Evolutionary conservation across 2,113 vertebrate genomes (phyloP).

Genomic region (Fukomys damarensis): DNA sequence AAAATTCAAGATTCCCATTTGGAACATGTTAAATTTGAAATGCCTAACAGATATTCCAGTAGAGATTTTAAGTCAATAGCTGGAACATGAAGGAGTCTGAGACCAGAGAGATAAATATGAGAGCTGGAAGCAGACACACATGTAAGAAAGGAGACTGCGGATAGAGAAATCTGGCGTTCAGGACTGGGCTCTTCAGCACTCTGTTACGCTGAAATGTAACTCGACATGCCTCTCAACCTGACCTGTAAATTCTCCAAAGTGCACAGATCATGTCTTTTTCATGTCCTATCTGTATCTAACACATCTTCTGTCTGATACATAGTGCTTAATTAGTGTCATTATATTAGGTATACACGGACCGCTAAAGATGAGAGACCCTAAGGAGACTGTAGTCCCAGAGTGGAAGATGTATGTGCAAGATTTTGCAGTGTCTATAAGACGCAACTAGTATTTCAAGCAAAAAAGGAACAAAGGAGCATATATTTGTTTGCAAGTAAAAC

Average conservation of each 20-base stretch:
- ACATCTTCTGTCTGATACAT: not conserved
- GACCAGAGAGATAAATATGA: constrained; percentile 18
- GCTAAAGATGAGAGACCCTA: not conserved
- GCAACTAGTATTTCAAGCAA: constrained; percentile 7
- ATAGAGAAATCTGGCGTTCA: not conserved
- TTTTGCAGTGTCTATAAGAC: not conserved
- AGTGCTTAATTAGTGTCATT: not conserved
- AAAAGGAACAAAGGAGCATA: not conserved
- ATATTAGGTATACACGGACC: not conserved
- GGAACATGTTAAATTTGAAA: not conserved
- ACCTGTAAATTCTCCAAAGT: not conserved
- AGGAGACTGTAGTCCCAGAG: not conserved
- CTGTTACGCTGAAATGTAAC: not conserved
- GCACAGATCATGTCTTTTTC: not conserved
- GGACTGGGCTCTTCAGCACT: not conserved
- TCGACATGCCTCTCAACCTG: not conserved
- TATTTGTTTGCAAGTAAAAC: constrained; percentile 18
- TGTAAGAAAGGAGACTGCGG: not conserved
- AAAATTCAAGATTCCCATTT: not conserved
- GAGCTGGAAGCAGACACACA: not conserved
- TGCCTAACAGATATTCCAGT: not conserved
- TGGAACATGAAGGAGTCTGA: not conserved
- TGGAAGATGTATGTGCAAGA: not conserved
- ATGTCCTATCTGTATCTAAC: not conserved
- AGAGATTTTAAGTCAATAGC: not conserved